A percentile compares a stretch with the other conserved stretches of the same genome.
phyloP scores from a whole-genome alignment of 2,888 invertebrate genomes.

The Muschampia plurimacula region DNA sequence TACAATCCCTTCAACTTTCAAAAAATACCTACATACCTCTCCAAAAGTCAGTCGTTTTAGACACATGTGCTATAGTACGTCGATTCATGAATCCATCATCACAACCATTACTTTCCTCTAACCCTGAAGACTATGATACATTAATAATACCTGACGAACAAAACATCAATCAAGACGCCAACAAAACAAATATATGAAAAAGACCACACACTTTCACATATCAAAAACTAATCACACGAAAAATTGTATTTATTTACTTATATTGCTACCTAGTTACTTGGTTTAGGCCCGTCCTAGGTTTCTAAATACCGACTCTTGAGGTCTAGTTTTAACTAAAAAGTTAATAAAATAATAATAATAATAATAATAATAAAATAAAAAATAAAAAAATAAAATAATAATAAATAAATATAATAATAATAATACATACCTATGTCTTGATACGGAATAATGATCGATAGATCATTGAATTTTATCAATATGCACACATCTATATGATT shows the following conservation, averaged over 20 bases:
- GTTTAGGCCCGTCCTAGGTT: background rate
- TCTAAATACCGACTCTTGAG: too few relatives aligned
- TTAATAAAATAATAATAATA: too few relatives aligned
- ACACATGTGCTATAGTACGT: background rate
- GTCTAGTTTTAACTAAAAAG: too few relatives aligned
- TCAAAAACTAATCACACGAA: background rate
- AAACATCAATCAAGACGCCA: background rate
- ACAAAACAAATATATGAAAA: too few relatives aligned
- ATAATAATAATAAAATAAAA: too few relatives aligned
- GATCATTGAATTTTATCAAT: too few relatives aligned
- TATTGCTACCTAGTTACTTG: background rate
- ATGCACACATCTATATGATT: too few relatives aligned
- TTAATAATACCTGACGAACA: background rate
- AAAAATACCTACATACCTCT: background rate
- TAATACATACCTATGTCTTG: too few relatives aligned
- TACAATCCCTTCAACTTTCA: background rate
- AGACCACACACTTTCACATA: background rate
- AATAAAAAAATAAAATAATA: too few relatives aligned
- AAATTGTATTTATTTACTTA: background rate
- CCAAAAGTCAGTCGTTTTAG: background rate
- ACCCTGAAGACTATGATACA: background rate
- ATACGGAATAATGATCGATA: too few relatives aligned
- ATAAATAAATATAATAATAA: too few relatives aligned
- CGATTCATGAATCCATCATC: slow-evolving; percentile 1
- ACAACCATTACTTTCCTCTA: background rate